Base-by-base conservation (phyloP, 2,113 vertebrate species). In the Urocolius indicus region DNA sequence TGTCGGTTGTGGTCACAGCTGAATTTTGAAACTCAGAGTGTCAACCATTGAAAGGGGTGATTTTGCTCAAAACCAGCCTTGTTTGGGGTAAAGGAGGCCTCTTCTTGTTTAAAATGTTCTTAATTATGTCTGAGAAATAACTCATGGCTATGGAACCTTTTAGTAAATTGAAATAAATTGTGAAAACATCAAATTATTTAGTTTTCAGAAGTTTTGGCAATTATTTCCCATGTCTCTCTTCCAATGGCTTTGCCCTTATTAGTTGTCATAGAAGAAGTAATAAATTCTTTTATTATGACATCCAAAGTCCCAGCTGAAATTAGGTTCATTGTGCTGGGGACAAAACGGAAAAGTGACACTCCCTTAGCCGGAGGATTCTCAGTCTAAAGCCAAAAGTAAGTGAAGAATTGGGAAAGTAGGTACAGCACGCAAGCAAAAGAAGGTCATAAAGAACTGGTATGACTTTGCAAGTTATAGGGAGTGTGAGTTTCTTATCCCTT, bases 161-260 rank as follows among this genome's bases (percentile, higher is more conserved):
- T 95, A 93, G 68, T 95, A 90, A 96, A 96, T 97, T 94, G 93
- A 97, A 96, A 90, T 95, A 93, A 96, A 97, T 93, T 94, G 82
- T 95, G 88, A 97, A 94, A 97, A 96, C 90, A 95, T 91, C 72
- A 65, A 88, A 96, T 96, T 94, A 96, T 94, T 95, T 90, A 41
- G 92, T 96, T 96, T 97, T 95, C 95, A 94, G 90, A 95, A 96
- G 88, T 96, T 96, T 79, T 94, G 93, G 90, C 95, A 96, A 94
- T 96, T 92, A 96, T 96, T 94, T 93, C 34, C 23, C 85, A 94
- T 95, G 73, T 81, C 88, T 65, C 72, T 84, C 83, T 86, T 96
- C 93, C 85, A 94, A 88, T 92, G 88, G 72, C 80, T 95, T 96
- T 97, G 90, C 79, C 85, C 93, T 93, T 92, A 93, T 97, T 96